Percentiles rank a stretch among this genome's conserved stretches.
These are phyloP conservation scores for Camponotus vicinus DNA, from an alignment of 1,140 invertebrate species.

Conservation along the genomic window DNA sequence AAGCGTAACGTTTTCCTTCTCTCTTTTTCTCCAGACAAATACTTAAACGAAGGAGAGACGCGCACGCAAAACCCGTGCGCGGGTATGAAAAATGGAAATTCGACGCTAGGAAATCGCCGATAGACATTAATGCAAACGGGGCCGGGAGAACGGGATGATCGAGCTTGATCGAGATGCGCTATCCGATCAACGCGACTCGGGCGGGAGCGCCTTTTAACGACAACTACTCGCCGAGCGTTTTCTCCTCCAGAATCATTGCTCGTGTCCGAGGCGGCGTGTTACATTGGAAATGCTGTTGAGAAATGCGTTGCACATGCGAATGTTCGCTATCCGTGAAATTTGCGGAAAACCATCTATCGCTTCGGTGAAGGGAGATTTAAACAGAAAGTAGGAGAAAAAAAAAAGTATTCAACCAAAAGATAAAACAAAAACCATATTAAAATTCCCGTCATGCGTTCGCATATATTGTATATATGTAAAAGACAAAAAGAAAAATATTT, in stretches of 20 bases:
- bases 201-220: constrained; percentile 40
- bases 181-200: constrained; percentile 31
- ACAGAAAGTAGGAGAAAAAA: constrained; percentile 1
- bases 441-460: background rate
- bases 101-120: constrained; percentile 44
- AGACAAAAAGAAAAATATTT: background rate
- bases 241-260: constrained; percentile 35
- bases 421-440: constrained; percentile 12
- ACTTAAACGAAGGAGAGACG: constrained; percentile 42
- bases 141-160: background rate
- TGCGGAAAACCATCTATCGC: constrained; percentile 38
- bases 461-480: background rate
- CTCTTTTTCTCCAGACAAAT: constrained; percentile 32
- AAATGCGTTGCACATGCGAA: constrained; percentile 42
- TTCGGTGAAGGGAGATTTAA: constrained; percentile 7
- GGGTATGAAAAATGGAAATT: constrained; percentile 58
- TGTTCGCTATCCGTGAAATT: constrained; percentile 45
- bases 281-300: constrained; percentile 53
- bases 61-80: constrained; percentile 38
- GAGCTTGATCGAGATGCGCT: constrained; percentile 40
- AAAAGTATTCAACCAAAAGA: background rate
- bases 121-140: constrained; percentile 51
- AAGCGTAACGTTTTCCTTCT: constrained; percentile 23
- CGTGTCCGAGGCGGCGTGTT: constrained; percentile 12
- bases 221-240: constrained; percentile 35